phyloP scores from a whole-genome alignment of 2,113 vertebrate genomes.

The Perca schrenkii region DNA sequence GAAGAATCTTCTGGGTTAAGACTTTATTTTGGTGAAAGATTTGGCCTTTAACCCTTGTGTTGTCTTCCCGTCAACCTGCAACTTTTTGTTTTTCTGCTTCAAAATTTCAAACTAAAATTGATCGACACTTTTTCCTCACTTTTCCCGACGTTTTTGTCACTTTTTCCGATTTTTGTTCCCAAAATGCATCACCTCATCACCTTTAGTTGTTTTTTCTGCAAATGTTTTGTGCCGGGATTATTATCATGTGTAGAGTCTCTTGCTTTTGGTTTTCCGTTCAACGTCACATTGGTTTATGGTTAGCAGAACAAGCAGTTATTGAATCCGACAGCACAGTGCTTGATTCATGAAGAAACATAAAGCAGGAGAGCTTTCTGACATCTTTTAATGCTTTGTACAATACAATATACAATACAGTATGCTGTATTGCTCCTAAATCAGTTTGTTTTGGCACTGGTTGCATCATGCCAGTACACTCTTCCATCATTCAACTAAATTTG shows the following conservation, averaged over 20 bases:
- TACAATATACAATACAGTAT: not conserved
- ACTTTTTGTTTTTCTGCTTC: too few relatives aligned
- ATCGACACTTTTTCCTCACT: too few relatives aligned
- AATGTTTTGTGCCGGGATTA: not conserved
- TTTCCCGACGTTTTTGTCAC: too few relatives aligned
- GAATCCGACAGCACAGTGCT: not conserved
- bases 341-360: slow-evolving; percentile 4
- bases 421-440: not conserved
- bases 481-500: slow-evolving; percentile 20
- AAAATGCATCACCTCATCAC: not conserved
- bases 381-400: not conserved
- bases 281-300: not conserved
- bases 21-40: too few relatives aligned
- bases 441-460: not conserved
- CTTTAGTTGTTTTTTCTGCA: not conserved
- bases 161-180: not conserved
- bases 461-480: not conserved
- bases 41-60: too few relatives aligned
- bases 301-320: not conserved
- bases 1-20: not conserved
- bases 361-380: not conserved
- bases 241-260: not conserved
- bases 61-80: too few relatives aligned
- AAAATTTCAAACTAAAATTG: too few relatives aligned
- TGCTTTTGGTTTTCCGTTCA: not conserved